A percentile compares a stretch with the other conserved stretches of the same genome.
These are phyloP conservation scores for Athripsodes cinereus DNA, from an alignment of 2,888 invertebrate genomes.

Conservation along the genomic window DNA sequence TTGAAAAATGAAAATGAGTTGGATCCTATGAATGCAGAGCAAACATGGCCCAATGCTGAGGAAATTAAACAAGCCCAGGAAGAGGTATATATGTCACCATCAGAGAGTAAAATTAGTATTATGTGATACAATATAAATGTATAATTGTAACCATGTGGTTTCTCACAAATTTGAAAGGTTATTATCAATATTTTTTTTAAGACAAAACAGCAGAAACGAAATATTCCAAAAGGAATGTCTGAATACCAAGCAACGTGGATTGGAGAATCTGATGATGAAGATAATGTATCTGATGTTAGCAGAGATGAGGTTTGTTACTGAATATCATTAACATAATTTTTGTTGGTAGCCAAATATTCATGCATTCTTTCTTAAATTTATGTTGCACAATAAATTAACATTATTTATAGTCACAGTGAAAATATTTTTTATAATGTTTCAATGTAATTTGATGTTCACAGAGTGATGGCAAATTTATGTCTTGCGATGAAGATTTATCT, in stretches of 20 bases:
- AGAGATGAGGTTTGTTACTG: conserved; percentile 38
- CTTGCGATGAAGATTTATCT: conserved; percentile 48
- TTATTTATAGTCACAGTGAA: too few species aligned
- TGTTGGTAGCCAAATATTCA: too few species aligned
- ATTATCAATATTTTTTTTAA: conserved; percentile 29
- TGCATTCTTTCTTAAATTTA: conserved; percentile 29
- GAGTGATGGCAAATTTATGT: conserved; percentile 41
- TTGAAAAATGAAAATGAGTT: conserved; percentile 74
- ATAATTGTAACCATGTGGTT: too few species aligned
- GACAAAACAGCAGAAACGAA: conserved; percentile 58
- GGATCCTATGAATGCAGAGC: conserved; percentile 91
- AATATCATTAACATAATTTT: too few species aligned
- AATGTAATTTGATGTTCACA: not conserved
- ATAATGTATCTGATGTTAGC: conserved; percentile 42
- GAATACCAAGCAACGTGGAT: conserved; percentile 96
- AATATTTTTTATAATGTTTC: too few species aligned
- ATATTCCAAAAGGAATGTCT: conserved; percentile 94
- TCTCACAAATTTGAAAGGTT: too few species aligned
- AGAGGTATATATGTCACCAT: conserved; percentile 35
- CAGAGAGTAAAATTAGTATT: too few species aligned
- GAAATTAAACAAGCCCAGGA: conserved; percentile 71
- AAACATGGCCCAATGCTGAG: conserved; percentile 94
- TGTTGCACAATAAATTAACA: too few species aligned
- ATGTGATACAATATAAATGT: too few species aligned
- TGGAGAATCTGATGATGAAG: conserved; percentile 63